A percentile compares a stretch with the other conserved stretches of the same genome.
These are phyloP conservation scores for Lindbergichthys nudifrons DNA, from an alignment of 2,797 vertebrate genomes.

Conservation along the genomic window DNA sequence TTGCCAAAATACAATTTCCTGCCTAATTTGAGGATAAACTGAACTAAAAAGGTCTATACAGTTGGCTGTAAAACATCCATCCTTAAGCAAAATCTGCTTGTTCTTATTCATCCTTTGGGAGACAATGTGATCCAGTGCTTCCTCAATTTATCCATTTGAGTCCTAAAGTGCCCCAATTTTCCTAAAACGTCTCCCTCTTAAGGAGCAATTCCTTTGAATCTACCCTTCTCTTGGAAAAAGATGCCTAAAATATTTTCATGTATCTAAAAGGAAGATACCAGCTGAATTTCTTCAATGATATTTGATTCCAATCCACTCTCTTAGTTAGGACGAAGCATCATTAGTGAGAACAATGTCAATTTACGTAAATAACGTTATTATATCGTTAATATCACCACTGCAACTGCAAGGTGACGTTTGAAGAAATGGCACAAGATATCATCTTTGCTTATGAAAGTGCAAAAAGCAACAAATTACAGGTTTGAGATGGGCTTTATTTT, in stretches of 20 bases:
- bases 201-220: conserved; percentile 4
- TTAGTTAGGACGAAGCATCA: neutral
- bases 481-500: neutral
- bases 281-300: neutral
- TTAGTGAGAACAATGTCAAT: neutral
- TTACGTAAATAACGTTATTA: neutral
- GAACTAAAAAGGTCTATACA: neutral
- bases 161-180: neutral
- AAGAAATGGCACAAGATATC: neutral
- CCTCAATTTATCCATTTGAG: conserved; percentile 6
- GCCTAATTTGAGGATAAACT: neutral
- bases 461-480: neutral
- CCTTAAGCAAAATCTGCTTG: neutral
- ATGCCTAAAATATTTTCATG: neutral
- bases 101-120: neutral
- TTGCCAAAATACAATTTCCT: no score
- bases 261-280: neutral
- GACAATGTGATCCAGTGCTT: neutral
- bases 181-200: neutral
- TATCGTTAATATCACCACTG: neutral
- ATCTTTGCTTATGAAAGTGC: neutral
- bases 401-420: conserved; percentile 8
- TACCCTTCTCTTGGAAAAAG: neutral
- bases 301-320: neutral
- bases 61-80: conserved; percentile 1